phyloP scores from a whole-genome alignment of 1,140 invertebrate species.

The Drosophila repletoides region DNA sequence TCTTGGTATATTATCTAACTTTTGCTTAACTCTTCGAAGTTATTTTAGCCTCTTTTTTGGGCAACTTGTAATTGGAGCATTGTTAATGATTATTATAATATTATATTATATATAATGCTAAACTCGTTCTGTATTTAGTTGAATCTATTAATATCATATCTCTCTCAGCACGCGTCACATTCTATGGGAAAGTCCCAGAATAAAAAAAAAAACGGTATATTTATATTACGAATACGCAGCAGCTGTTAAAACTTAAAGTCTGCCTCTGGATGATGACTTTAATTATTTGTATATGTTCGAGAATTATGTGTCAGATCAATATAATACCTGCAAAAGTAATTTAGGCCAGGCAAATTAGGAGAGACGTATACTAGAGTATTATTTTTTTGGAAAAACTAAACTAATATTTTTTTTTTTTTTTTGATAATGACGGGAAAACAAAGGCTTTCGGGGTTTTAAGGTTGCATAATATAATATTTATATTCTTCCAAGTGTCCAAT shows the following conservation, averaged over 20 bases:
- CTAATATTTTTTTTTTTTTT: too few relatives aligned
- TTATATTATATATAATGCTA: too few relatives aligned
- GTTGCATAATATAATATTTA: too few relatives aligned
- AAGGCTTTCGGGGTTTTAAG: too few relatives aligned
- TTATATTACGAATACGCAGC: slow-evolving; percentile 5
- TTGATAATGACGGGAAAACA: too few relatives aligned
- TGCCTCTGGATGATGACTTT: neutral
- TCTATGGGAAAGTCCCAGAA: slow-evolving; percentile 46
- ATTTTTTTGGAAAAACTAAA: neutral
- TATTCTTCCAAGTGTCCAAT: too few relatives aligned
- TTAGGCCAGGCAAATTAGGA: too few relatives aligned
- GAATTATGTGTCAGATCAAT: neutral
- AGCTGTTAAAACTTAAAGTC: slow-evolving; percentile 48
- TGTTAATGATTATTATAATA: too few relatives aligned
- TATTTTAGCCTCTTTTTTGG: too few relatives aligned
- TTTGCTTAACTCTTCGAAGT: too few relatives aligned
- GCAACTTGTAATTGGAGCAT: too few relatives aligned
- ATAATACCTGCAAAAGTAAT: neutral
- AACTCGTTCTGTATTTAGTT: slow-evolving; percentile 1
- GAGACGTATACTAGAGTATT: neutral
- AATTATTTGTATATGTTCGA: neutral
- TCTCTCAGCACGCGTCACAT: slow-evolving; percentile 1
- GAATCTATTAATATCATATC: neutral
- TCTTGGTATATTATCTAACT: neutral
- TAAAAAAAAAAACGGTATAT: neutral